phyloP scores from a whole-genome alignment of 2,113 vertebrate species.

The Tenebrosternarchus preto region DNA sequence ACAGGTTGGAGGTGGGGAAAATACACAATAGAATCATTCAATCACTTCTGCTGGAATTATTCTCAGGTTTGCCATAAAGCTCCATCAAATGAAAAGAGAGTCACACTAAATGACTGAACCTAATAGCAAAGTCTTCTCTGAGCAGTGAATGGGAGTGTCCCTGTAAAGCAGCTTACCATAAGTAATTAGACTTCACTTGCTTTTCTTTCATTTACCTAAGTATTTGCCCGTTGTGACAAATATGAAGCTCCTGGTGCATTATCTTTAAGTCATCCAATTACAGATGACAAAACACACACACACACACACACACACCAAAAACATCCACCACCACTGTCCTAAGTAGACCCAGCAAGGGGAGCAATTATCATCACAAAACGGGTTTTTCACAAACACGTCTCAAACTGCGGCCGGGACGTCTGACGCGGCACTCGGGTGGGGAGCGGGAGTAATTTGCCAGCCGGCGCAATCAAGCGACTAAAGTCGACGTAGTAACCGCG shows the following conservation, averaged over 20 bases:
- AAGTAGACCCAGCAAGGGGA: background rate
- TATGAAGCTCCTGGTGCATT: conserved; percentile 10
- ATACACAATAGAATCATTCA: conserved; percentile 36
- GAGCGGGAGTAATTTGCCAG: conserved; percentile 38
- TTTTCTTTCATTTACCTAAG: background rate
- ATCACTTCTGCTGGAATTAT: conserved; percentile 45
- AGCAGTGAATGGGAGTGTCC: conserved; percentile 43
- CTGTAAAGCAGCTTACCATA: conserved; percentile 43
- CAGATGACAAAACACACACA: conserved; percentile 4
- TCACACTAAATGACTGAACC: conserved; percentile 40
- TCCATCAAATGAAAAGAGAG: conserved; percentile 43
- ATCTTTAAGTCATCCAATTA: conserved; percentile 38
- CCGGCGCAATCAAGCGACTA: conserved; percentile 34
- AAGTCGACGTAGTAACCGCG: conserved; percentile 26
- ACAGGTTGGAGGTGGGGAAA: conserved; percentile 18
- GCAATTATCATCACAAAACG: conserved; percentile 34
- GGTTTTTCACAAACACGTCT: conserved; percentile 37
- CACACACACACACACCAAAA: conserved; percentile 9
- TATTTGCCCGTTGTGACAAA: conserved; percentile 25
- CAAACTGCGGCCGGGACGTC: conserved; percentile 33
- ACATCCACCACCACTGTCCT: background rate
- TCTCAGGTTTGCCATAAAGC: conserved; percentile 45
- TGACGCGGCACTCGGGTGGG: conserved; percentile 33
- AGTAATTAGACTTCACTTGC: conserved; percentile 39
- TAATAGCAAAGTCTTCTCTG: conserved; percentile 49